These are phyloP conservation scores for Lepidothrix coronata DNA, from an alignment of 2,113 vertebrate genomes.

Conservation along the genomic window DNA sequence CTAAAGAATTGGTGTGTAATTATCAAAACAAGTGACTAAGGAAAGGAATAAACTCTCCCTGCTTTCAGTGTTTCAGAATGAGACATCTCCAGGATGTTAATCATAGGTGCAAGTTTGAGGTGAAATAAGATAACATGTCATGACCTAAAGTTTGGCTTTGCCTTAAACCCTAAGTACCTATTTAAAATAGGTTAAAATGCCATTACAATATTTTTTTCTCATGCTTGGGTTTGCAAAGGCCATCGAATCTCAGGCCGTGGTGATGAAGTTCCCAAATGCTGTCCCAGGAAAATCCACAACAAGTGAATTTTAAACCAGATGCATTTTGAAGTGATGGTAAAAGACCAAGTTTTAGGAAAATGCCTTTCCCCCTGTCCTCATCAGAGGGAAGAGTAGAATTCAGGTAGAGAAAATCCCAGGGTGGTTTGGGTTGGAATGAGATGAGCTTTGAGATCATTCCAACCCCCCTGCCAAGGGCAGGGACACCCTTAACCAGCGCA, in stretches of 20 bases:
- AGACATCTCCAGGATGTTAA: background rate
- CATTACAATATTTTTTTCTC: background rate
- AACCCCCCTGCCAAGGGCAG: background rate
- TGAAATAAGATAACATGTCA: background rate
- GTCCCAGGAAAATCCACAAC: background rate
- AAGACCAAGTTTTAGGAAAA: background rate
- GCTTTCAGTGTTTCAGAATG: background rate
- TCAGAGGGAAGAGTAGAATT: background rate
- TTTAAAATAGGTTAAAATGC: background rate
- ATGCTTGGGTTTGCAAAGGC: background rate
- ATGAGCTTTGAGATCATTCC: background rate
- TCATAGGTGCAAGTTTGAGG: background rate
- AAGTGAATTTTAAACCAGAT: background rate
- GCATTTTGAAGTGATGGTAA: background rate
- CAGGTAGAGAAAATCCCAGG: background rate
- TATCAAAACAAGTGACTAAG: background rate
- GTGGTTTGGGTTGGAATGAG: background rate
- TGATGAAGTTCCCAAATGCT: fast-evolving
- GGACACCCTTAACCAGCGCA: background rate
- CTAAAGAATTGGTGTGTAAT: background rate
- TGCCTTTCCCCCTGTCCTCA: background rate
- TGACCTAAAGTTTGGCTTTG: background rate
- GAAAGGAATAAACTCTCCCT: background rate
- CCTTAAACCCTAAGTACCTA: background rate
- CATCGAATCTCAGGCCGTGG: background rate